Evolutionary conservation across 2,888 invertebrate species (phyloP).

Genomic region (Nemotelus nigrinus): DNA sequence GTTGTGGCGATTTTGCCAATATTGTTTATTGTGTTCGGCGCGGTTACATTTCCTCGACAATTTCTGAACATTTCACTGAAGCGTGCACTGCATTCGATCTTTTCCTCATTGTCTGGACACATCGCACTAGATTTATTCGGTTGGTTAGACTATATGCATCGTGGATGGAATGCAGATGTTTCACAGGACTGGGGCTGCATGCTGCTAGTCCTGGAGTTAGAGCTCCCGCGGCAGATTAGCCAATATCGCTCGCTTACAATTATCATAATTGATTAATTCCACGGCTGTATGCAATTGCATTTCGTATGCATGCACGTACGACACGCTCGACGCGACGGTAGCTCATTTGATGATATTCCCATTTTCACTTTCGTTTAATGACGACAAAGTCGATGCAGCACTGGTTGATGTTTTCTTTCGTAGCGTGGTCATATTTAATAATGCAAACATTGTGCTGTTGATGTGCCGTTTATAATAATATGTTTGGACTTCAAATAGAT

Average conservation of each 20-base stretch:
- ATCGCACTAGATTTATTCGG: background rate
- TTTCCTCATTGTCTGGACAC: background rate
- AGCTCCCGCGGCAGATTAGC: background rate
- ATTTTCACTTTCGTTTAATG: conserved; percentile 22
- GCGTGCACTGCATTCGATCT: conserved; percentile 19
- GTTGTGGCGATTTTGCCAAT: background rate
- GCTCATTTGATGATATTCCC: background rate
- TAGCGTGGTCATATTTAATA: background rate
- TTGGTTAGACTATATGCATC: too few species aligned
- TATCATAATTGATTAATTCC: conserved; percentile 35
- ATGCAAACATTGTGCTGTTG: background rate
- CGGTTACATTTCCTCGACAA: conserved; percentile 16
- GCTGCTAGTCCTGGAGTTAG: too few species aligned
- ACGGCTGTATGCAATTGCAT: conserved; percentile 18
- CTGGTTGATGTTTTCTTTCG: background rate
- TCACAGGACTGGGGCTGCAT: too few species aligned
- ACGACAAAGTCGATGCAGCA: background rate
- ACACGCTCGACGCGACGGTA: background rate
- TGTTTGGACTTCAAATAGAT: background rate
- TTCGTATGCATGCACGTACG: background rate
- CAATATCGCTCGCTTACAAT: conserved; percentile 11
- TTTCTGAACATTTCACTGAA: conserved; percentile 16
- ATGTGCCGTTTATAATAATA: background rate
- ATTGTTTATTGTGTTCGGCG: conserved; percentile 4
- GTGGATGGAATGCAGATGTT: too few species aligned